These are phyloP conservation scores for Argyresthia goedartella DNA, from an alignment of 2,888 invertebrate species.

Conservation along the genomic window DNA sequence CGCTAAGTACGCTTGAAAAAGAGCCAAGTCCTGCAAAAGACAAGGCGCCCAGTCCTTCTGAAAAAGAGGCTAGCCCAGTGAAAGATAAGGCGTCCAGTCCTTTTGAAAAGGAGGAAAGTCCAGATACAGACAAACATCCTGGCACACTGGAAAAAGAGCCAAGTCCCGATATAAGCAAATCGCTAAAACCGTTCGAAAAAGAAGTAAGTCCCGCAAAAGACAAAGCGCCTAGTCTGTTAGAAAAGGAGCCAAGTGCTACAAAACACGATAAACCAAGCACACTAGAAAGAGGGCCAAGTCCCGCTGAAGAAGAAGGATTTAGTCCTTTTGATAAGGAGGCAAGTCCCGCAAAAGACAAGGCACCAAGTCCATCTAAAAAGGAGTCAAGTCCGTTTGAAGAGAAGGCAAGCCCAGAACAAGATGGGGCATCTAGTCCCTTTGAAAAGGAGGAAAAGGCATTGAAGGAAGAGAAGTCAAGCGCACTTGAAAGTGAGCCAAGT, in stretches of 20 bases:
- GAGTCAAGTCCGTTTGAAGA: background rate
- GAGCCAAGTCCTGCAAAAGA: background rate
- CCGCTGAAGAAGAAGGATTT: background rate
- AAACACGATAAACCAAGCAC: background rate
- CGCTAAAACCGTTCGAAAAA: background rate
- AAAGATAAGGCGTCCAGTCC: conserved; percentile 11
- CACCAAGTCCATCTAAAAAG: background rate
- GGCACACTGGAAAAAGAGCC: background rate
- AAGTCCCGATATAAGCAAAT: background rate
- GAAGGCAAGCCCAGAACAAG: background rate
- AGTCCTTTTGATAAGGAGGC: background rate
- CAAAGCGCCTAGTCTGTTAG: background rate
- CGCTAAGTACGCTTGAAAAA: background rate
- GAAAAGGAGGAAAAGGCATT: background rate
- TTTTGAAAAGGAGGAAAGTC: background rate
- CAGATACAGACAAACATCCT: too few relatives aligned
- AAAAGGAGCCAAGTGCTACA: background rate
- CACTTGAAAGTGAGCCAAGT: background rate
- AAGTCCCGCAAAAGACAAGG: background rate
- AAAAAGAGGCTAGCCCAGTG: conserved; percentile 5
- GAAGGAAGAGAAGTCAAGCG: background rate
- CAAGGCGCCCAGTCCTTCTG: too few relatives aligned
- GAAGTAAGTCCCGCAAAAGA: background rate
- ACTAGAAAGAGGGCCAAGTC: background rate
- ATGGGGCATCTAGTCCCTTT: background rate